These are phyloP conservation scores for Eumeta japonica DNA, from an alignment of 1,140 invertebrate species.

Conservation along the genomic window DNA sequence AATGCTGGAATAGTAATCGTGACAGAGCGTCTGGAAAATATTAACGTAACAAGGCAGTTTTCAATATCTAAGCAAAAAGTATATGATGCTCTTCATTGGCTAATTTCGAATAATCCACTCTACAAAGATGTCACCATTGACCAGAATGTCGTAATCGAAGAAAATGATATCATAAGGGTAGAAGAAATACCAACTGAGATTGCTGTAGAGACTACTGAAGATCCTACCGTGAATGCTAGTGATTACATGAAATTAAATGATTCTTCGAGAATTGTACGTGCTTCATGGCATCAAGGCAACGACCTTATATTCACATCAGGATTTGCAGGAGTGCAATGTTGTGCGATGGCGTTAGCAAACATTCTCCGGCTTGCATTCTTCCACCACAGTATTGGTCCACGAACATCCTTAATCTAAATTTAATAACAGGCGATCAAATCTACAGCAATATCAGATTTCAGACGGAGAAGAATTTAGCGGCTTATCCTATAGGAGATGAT, in stretches of 20 bases:
- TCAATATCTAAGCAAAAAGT: no score
- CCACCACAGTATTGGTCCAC: neutral
- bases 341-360: conserved; percentile 2
- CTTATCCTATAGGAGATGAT: no score
- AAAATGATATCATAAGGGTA: no score
- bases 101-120: conserved; percentile 14
- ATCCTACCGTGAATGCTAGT: no score
- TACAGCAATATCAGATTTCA: no score
- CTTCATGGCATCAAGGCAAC: conserved; percentile 5
- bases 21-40: conserved; percentile 16
- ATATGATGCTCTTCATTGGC: conserved; percentile 13
- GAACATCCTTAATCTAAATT: neutral
- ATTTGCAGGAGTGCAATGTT: conserved; percentile 3
- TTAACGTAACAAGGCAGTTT: conserved; percentile 9
- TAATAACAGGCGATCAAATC: neutral
- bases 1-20: conserved; percentile 10
- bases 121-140: conserved; percentile 15
- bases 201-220: no score
- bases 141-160: no score
- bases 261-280: conserved; percentile 2
- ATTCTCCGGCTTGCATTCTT: neutral
- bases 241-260: neutral
- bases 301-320: neutral
- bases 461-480: no score
- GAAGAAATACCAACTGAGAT: no score